phyloP scores from a whole-genome alignment of 2,113 vertebrate genomes.

The Puma concolor region DNA sequence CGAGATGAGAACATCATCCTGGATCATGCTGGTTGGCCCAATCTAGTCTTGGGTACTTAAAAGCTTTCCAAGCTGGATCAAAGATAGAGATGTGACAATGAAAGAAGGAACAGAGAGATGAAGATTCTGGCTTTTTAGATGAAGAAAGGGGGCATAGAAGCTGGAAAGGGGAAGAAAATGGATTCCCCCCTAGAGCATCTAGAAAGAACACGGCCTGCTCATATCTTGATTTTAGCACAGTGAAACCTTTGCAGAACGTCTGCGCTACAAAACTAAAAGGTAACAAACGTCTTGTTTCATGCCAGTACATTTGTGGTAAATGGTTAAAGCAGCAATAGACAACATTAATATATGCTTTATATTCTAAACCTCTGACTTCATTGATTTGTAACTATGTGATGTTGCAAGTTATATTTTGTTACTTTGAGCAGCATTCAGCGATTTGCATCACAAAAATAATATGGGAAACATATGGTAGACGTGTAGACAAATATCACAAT shows the following conservation, averaged over 20 bases:
- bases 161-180: neutral
- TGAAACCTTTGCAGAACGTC: neutral
- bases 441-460: neutral
- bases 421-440: conserved; percentile 27
- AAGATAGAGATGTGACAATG: neutral
- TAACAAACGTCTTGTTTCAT: neutral
- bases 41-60: neutral
- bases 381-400: neutral
- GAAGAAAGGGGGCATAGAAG: neutral
- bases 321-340: neutral
- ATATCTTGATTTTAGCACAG: neutral
- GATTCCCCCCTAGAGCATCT: no score
- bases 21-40: neutral
- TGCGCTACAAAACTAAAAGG: neutral
- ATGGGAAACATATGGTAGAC: neutral
- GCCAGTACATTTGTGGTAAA: neutral
- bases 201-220: neutral
- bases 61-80: neutral
- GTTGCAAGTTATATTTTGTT: neutral
- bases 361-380: neutral
- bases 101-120: neutral
- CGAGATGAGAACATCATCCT: neutral
- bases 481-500: neutral
- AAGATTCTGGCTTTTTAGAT: neutral
- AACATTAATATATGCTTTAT: neutral